Evolutionary conservation across 2,888 invertebrate genomes (phyloP).

Genomic region (Ctenicera cuprea): DNA sequence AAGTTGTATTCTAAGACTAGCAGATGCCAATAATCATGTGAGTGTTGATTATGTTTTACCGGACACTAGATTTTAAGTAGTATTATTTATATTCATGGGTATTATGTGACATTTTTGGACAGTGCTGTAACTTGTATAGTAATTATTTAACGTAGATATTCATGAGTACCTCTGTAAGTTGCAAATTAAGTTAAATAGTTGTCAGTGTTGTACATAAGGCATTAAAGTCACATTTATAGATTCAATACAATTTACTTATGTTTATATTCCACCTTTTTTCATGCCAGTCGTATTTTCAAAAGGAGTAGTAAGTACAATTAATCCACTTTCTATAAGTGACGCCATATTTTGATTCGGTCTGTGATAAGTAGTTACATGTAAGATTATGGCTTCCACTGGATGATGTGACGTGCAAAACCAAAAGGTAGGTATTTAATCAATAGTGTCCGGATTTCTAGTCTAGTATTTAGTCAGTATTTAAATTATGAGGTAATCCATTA

Average conservation of each 20-base stretch:
- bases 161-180: conserved; percentile 61
- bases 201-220: conserved; percentile 70
- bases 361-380: no score
- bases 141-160: conserved; percentile 51
- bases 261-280: not conserved
- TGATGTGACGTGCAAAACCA: no score
- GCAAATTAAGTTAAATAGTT: conserved; percentile 61
- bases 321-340: no score
- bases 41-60: conserved; percentile 31
- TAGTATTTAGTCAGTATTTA: no score
- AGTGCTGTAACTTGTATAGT: conserved; percentile 57
- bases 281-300: not conserved
- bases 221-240: conserved; percentile 70
- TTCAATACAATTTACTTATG: conserved; percentile 48
- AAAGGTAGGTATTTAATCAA: no score
- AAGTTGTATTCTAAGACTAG: conserved; percentile 31
- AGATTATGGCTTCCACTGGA: no score
- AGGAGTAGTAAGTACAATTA: no score
- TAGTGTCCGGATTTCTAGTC: no score
- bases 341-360: no score
- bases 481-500: no score
- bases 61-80: conserved; percentile 24
- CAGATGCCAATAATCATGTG: conserved; percentile 34
- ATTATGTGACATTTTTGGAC: conserved; percentile 43
- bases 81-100: conserved; percentile 42